Evolutionary conservation across 2,797 vertebrate genomes (phyloP), one percentile per base, ranked within the genome.

Genomic region (Malurus leucopterus): DNA sequence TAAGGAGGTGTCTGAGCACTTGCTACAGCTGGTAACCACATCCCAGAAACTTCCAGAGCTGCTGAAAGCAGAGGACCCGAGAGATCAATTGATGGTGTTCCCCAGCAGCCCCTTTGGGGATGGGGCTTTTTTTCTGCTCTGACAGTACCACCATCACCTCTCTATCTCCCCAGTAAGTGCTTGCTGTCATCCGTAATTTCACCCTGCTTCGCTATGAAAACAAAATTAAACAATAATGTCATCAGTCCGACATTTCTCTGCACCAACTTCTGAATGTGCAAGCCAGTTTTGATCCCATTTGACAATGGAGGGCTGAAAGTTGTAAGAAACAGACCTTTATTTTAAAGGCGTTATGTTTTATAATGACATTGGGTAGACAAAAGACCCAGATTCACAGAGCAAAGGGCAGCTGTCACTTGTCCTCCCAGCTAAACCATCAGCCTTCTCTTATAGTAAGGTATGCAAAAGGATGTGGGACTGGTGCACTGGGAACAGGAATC

Each of bases 311-410:
- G 3, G 2, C 14, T 29, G 32, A 89, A 71, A 11, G 22, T 49
- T 72, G 77, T 61, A 44, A 72, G 27, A 59, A 36, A 32, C 2
- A 43, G 11, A 6, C 57, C 40, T 77, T 70, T 23, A 7, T 49
- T 6, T 23, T 17, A 64, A 72, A 62, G 17, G 11, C 11, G 23
- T 23, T 40, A 7, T 22, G 7, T 18, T 90, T 88, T 41, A 17
- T 44, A 36, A 29, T 3, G 16, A 11, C 0, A 0, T 0, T 4
- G 1, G 11, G 34, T 10, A 57, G 29, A 64, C 2, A 2, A 34
- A 15, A 36, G 50, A 40, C 5, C 9, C n/a, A 57, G 22, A 57
- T 61, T 53, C 43, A 32, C 9, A 40, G 64, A 32, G 41, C 19
- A 32, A 75, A 50, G 55, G 29, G n/a, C 43, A 72, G 34, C 38